Evolutionary conservation across 2,797 vertebrate genomes (phyloP).

Genomic region (Rhynchonycteris naso): DNA sequence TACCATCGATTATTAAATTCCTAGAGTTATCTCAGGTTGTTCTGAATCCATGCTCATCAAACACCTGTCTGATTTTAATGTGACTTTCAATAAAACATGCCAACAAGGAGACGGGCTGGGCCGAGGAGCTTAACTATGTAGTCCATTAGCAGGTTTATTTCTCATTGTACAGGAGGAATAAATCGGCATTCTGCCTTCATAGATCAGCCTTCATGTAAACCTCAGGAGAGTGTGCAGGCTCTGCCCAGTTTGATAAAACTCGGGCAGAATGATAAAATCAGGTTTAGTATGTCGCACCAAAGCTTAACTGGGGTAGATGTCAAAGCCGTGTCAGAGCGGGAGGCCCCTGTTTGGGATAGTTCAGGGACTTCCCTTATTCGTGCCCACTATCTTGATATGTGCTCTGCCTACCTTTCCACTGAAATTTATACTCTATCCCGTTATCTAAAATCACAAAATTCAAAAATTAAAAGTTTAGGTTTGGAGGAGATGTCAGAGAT

Average conservation of each 20-base stretch:
- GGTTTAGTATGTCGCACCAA: not conserved
- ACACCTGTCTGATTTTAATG: not conserved
- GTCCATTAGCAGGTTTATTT: not conserved
- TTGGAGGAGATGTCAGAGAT: not conserved
- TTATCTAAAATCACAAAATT: not conserved
- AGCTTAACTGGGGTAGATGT: not conserved
- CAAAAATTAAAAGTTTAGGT: not conserved
- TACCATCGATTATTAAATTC: not conserved
- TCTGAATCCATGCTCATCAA: not conserved
- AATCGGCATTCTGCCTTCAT: not conserved
- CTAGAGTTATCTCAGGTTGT: not conserved
- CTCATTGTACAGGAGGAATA: not conserved
- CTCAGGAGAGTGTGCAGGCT: not conserved
- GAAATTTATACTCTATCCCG: not conserved
- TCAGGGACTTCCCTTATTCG: not conserved
- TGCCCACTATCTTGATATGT: too few species aligned
- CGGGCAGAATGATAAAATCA: not conserved
- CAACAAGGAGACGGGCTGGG: not conserved
- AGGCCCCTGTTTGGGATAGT: too few species aligned
- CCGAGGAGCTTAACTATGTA: not conserved
- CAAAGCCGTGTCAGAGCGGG: rapidly evolving
- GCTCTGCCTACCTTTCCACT: too few species aligned
- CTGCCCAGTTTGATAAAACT: not conserved
- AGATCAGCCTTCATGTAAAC: not conserved
- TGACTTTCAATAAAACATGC: not conserved